phyloP scores from a whole-genome alignment of 2,888 invertebrate species.

The Cheilosia grossa region DNA sequence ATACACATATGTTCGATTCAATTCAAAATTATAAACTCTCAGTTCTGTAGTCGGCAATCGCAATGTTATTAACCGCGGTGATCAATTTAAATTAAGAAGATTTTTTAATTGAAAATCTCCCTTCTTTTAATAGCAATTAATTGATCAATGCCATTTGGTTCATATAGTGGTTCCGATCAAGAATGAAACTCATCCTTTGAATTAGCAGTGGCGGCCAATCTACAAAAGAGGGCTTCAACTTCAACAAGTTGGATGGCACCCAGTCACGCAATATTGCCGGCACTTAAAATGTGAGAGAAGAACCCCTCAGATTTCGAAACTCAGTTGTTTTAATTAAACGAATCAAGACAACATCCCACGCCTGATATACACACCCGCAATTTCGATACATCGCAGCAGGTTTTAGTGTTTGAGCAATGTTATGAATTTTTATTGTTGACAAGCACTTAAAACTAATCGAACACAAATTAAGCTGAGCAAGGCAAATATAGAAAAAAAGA shows the following conservation, averaged over 20 bases:
- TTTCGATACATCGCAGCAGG: constrained; percentile 55
- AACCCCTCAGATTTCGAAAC: constrained; percentile 74
- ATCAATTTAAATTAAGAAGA: constrained; percentile 75
- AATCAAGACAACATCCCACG: constrained; percentile 74
- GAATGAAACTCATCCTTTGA: constrained; percentile 71
- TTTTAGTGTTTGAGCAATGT: constrained; percentile 44
- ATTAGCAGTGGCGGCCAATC: constrained; percentile 55
- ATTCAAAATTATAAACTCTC: constrained; percentile 63
- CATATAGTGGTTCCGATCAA: constrained; percentile 71
- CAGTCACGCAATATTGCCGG: constrained; percentile 75
- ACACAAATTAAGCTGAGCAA: not conserved
- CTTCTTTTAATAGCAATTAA: constrained; percentile 73
- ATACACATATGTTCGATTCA: constrained; percentile 18
- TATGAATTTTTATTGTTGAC: constrained; percentile 60
- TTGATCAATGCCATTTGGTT: constrained; percentile 74
- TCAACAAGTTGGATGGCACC: constrained; percentile 69
- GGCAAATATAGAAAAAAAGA: not conserved
- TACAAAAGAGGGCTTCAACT: constrained; percentile 56
- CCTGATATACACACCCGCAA: constrained; percentile 69
- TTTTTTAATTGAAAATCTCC: constrained; percentile 75
- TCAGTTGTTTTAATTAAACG: constrained; percentile 73
- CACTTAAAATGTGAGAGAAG: constrained; percentile 68
- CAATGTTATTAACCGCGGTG: constrained; percentile 71
- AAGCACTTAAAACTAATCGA: constrained; percentile 54
- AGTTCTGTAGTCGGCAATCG: constrained; percentile 72